Conservation (phyloP, 2,113 vertebrate genomes). For the Barbus barbus region DNA sequence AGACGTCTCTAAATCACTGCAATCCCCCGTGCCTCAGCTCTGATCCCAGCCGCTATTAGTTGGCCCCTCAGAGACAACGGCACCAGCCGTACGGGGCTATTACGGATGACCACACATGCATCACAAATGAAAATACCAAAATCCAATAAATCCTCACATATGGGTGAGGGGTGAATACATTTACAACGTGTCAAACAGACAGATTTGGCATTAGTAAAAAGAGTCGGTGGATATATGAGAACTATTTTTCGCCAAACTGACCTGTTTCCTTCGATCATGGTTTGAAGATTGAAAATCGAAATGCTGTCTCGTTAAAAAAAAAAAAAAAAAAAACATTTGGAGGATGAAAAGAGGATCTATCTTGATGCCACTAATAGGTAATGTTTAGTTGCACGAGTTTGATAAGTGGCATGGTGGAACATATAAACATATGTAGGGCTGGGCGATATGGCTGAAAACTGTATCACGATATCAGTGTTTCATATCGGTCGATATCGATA, state of each 20-base stretch:
- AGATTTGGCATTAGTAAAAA: background rate
- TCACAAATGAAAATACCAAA: constrained; percentile 47
- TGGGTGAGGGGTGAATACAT: constrained; percentile 10
- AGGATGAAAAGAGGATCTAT: no score
- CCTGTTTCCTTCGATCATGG: background rate
- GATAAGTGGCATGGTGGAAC: background rate
- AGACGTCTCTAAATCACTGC: constrained; percentile 31
- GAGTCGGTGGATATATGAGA: background rate
- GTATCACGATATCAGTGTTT: no score
- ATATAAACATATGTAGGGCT: background rate
- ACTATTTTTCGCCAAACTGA: background rate
- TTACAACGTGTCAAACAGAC: background rate
- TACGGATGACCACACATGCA: constrained; percentile 24
- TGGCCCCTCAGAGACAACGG: constrained; percentile 22
- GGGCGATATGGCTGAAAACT: no score
- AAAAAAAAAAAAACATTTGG: no score
- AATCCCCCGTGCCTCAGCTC: constrained; percentile 30
- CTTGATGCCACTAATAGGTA: background rate
- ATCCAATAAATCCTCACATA: constrained; percentile 27
- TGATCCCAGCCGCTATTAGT: constrained; percentile 34
- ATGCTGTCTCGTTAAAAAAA: background rate
- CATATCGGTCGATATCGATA: no score
- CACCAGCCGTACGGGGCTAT: constrained; percentile 2
- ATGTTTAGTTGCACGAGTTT: background rate
- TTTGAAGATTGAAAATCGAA: background rate